These are phyloP conservation scores for Turritopsis dohrnii DNA, from an alignment of 30 jellyfish, hydroid and myxozoan species.

Conservation along the genomic window DNA sequence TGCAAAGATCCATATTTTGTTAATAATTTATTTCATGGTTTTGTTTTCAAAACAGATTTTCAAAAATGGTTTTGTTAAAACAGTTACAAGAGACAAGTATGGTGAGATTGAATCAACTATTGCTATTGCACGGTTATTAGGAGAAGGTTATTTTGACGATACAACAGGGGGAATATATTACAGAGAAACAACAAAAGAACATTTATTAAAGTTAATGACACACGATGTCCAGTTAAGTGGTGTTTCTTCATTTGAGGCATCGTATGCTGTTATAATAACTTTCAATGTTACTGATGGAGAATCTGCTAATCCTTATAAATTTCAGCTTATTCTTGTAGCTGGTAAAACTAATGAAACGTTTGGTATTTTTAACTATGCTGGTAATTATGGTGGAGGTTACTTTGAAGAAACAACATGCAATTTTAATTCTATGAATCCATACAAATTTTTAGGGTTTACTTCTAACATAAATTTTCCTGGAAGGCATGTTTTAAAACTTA, in stretches of 20 bases:
- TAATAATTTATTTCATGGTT: too few species aligned
- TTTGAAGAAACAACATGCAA: neutral
- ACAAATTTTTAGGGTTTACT: neutral
- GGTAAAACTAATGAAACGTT: neutral
- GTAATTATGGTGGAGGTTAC: neutral
- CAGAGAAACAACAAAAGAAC: neutral
- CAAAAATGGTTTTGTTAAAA: neutral
- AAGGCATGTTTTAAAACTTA: neutral
- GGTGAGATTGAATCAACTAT: neutral
- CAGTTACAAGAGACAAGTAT: neutral
- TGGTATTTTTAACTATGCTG: slow-evolving; percentile 1
- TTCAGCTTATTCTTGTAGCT: slow-evolving; percentile 6
- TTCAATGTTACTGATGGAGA: neutral
- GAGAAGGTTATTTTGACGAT: neutral
- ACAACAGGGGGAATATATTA: neutral
- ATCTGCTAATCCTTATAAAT: neutral
- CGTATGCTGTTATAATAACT: slow-evolving; percentile 1
- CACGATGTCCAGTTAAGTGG: neutral
- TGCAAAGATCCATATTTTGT: neutral
- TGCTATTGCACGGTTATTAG: neutral
- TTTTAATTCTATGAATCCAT: neutral
- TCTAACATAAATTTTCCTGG: neutral
- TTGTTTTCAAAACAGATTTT: neutral
- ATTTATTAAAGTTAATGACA: neutral
- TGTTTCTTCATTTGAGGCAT: neutral